Base-by-base conservation (phyloP, 2,888 invertebrate species). In the Eristalinus aeneus region DNA sequence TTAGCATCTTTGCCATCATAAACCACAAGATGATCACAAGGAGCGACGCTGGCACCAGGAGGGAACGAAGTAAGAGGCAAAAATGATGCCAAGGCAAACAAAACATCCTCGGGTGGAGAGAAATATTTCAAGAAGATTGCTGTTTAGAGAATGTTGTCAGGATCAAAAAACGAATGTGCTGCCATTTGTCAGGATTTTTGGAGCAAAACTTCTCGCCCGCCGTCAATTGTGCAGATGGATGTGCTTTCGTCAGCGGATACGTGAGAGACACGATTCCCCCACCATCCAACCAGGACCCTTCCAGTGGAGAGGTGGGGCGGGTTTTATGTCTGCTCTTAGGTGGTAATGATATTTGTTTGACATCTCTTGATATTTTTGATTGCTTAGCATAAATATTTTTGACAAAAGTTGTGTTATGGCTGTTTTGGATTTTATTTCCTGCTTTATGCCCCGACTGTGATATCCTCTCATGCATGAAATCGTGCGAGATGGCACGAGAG, bases 281-380 rank as follows among this genome's bases (percentile, higher is more conserved):
- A 80, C 71, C 79, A 77, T 71, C 23, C 56, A 22, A 76, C n/a
- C 34, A 81, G 58, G 68, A 81, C 69, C 46, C 81, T 60, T 22
- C 32, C 1, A 34, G 46, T 10, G 36, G 36, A 16, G n/a, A 4
- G 16, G 67, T 27, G 23, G 8, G 46, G 58, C 64, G 65, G 27
- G 23, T 31, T 61, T 71, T 78, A 73, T 74, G 54, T 67, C 73
- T 74, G 77, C 61, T 77, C 16, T 77, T 77, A 77, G 86, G 82
- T 86, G 86, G 86, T 82, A 86, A 86, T 86, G 86, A 86, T 82
- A 71, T 86, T 82, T 86, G 86, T 86, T 86, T 86, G 86, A 86
- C 86, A 86, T 82, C 86, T 73, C 65, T 78, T 82, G 86, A 86
- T 86, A 86, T 82, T 86, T 80, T 77, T 86, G 86, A 86, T 86